Evolutionary conservation across 1,140 invertebrate genomes (phyloP).

Genomic region (Drosophila biarmipes): DNA sequence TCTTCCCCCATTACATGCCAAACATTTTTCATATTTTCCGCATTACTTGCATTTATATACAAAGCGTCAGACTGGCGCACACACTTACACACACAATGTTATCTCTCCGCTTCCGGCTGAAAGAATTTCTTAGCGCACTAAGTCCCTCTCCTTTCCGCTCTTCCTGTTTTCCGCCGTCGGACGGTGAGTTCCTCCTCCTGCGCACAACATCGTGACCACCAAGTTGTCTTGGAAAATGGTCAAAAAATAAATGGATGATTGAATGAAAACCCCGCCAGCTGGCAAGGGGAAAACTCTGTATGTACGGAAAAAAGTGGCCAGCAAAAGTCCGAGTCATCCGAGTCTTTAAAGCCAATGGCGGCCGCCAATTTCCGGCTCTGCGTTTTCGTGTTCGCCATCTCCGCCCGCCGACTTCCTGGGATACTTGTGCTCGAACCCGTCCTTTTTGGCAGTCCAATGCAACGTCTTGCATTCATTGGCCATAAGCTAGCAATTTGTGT

Average conservation of each 20-base stretch:
- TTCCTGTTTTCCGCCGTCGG: background rate
- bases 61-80: slow-evolving; percentile 58
- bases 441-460: slow-evolving; percentile 46
- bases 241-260: slow-evolving; percentile 83
- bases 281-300: slow-evolving; percentile 64
- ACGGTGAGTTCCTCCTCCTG: slow-evolving; percentile 17
- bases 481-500: slow-evolving; percentile 78
- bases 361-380: slow-evolving; percentile 74
- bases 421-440: slow-evolving; percentile 6
- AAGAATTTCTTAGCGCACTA: slow-evolving; percentile 76
- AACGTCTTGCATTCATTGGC: slow-evolving; percentile 78
- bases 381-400: slow-evolving; percentile 10
- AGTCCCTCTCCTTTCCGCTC: slow-evolving; percentile 4
- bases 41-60: slow-evolving; percentile 83
- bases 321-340: slow-evolving; percentile 78
- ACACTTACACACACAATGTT: slow-evolving; percentile 61
- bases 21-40: slow-evolving; percentile 82
- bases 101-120: slow-evolving; percentile 80
- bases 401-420: background rate
- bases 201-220: slow-evolving; percentile 70
- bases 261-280: slow-evolving; percentile 81
- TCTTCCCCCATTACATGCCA: slow-evolving; percentile 73
- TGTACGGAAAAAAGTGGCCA: slow-evolving; percentile 53
- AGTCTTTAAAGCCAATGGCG: slow-evolving; percentile 80
- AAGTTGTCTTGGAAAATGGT: slow-evolving; percentile 82